Conservation (phyloP, 2,113 vertebrate genomes). For the Actinemys pallida region DNA sequence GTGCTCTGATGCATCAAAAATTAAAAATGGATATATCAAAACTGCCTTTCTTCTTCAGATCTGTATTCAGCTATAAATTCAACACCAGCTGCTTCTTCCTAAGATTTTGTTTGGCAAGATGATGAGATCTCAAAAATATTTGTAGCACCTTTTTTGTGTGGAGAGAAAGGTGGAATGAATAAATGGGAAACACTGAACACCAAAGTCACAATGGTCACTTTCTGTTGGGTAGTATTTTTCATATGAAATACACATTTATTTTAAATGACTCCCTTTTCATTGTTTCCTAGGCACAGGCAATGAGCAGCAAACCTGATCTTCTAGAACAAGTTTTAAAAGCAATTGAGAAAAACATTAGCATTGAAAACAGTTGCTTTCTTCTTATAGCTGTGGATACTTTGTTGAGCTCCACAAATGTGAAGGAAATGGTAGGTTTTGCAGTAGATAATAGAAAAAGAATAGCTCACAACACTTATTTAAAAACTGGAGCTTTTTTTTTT, state of each 20-base stretch:
- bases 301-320: constrained; percentile 89
- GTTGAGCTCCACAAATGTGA: constrained; percentile 69
- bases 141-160: neutral
- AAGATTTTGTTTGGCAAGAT: neutral
- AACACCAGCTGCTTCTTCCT: neutral
- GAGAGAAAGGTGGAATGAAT: neutral
- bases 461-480: neutral
- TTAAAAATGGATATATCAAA: neutral
- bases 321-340: constrained; percentile 90
- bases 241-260: constrained; percentile 11
- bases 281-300: constrained; percentile 89
- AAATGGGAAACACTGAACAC: constrained; percentile 25
- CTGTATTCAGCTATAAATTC: neutral
- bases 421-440: constrained; percentile 80
- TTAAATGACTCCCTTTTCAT: constrained; percentile 51
- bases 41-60: neutral
- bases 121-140: neutral
- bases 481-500: neutral
- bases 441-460: neutral
- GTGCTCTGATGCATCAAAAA: neutral
- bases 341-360: constrained; percentile 86
- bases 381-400: constrained; percentile 85
- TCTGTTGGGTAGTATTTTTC: constrained; percentile 19
- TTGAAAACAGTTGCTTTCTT: constrained; percentile 91
- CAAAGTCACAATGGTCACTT: neutral